Percentiles rank a stretch among this genome's conserved stretches.
These are phyloP conservation scores for Apis mellifera DNA, from an alignment of 1,140 invertebrate species.

Conservation along the genomic window DNA sequence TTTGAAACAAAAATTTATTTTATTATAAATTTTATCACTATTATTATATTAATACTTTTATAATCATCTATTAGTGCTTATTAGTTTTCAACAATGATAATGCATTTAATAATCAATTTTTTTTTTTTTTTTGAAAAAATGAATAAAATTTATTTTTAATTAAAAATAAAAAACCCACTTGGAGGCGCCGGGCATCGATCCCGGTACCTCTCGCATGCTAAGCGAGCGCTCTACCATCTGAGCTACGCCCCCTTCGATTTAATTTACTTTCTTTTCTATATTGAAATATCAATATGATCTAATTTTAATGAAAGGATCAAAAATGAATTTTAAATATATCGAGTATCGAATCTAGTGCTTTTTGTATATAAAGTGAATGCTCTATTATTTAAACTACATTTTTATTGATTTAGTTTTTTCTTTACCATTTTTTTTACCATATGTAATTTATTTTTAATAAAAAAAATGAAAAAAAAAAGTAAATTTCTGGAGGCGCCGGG, in stretches of 20 bases:
- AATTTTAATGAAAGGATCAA: not conserved
- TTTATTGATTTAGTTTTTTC: not conserved
- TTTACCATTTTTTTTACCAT: not conserved
- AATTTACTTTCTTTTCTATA: conserved; percentile 64
- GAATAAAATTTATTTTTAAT: no score
- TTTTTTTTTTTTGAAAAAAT: no score
- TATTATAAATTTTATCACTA: no score
- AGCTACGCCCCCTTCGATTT: conserved; percentile 83
- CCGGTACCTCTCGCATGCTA: conserved; percentile 93
- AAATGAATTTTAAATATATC: conserved; percentile 84
- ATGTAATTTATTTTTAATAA: not conserved
- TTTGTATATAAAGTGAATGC: conserved; percentile 94
- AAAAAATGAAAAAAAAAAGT: not conserved
- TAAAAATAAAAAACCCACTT: conserved; percentile 61
- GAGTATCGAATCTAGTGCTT: conserved; percentile 93
- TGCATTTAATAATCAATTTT: no score
- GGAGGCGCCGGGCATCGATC: conserved; percentile 92
- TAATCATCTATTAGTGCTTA: no score
- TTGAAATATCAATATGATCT: not conserved
- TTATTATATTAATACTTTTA: no score
- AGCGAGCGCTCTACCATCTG: conserved; percentile 94
- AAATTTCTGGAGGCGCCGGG: conserved; percentile 86
- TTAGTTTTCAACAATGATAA: no score
- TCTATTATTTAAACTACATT: conserved; percentile 91
- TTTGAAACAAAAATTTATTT: no score